A percentile compares a stretch with the other conserved stretches of the same genome.
Evolutionary conservation across 37 sponge, comb jelly and placozoan genomes (phyloP).

Genomic region (Aphrocallistes beatrix): DNA sequence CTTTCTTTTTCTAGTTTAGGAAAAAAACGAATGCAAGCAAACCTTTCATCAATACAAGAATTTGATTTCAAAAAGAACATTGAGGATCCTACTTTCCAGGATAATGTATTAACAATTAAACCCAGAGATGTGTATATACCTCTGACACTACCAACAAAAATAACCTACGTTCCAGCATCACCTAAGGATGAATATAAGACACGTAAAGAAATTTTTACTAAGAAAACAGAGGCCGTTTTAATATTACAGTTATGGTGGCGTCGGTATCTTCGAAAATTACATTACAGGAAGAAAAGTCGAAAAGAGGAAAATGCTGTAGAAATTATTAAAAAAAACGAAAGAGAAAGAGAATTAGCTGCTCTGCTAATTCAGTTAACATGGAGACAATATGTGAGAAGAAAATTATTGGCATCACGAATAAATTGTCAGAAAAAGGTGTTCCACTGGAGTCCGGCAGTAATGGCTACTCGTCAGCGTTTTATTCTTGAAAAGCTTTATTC

Average conservation of each 20-base stretch:
- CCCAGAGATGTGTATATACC: not conserved
- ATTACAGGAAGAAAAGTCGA: not conserved
- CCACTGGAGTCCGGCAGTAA: conserved; percentile 67
- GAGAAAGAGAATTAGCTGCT: conserved; percentile 78
- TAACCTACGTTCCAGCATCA: not conserved
- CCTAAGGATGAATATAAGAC: no score
- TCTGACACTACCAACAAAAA: not conserved
- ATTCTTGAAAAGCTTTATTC: not conserved
- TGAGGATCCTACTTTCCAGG: no score
- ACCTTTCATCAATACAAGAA: no score
- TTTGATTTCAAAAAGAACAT: no score
- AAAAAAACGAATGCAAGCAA: no score
- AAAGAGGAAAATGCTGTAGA: no score
- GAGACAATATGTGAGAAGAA: conserved; percentile 61
- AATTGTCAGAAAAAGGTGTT: conserved; percentile 43
- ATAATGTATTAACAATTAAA: not conserved
- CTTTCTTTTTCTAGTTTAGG: no score
- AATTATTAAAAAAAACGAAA: no score
- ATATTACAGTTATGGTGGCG: not conserved
- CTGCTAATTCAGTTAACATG: conserved; percentile 86
- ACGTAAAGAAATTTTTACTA: no score
- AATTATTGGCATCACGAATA: conserved; percentile 23
- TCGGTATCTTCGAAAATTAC: not conserved
- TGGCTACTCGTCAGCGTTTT: not conserved
- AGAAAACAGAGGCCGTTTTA: not conserved